Base-by-base conservation (phyloP, 2,797 vertebrate genomes). In the Centroberyx gerrardi region DNA sequence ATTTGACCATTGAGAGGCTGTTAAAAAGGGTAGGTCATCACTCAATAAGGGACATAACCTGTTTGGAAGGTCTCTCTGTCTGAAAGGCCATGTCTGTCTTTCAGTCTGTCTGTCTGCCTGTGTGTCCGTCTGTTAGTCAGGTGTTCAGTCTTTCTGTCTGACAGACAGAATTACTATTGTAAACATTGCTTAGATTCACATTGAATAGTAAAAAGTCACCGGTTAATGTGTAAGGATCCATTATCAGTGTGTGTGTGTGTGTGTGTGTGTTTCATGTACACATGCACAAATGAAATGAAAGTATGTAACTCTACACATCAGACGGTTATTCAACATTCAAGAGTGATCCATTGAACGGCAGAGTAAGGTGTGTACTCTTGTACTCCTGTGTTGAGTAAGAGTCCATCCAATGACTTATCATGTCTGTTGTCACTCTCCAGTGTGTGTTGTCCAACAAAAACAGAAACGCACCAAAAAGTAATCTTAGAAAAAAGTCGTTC, bases 171-270 rank as follows among this genome's bases (percentile, higher is more conserved):
- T 44, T 46, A 70, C 61, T 79, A 69, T 71, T 92, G 93, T 94
- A 93, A 94, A 94, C 89, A 92, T 86, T 76, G 76, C 74, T 90
- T 86, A 83, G 78, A 87, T 91, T 93, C 85, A 92, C 90, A 90
- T 89, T 90, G 42, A 86, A 76, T 72, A 84, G 63, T 80, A 81
- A 81, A 81, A 82, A 55, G 58, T 71, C 60, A 59, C 49, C 29
- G 31, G 52, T 51, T 53, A 53, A 66, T 72, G 62, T 44, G 54
- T 74, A 22, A 22, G 22, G 22, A 22, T 68, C 74, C 62, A 61
- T 68, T n/a, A 29, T 46, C 6, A 58, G 53, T 71, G 38, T 75
- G 9, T 62, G 61, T 79, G 8, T 73, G 31, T 74, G 38, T 15
- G 42, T 59, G 48, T 62, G 51, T 74, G 10, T 17, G 54, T 61